Conservation (phyloP, 2,113 vertebrate genomes). For the Scomber colias region DNA sequence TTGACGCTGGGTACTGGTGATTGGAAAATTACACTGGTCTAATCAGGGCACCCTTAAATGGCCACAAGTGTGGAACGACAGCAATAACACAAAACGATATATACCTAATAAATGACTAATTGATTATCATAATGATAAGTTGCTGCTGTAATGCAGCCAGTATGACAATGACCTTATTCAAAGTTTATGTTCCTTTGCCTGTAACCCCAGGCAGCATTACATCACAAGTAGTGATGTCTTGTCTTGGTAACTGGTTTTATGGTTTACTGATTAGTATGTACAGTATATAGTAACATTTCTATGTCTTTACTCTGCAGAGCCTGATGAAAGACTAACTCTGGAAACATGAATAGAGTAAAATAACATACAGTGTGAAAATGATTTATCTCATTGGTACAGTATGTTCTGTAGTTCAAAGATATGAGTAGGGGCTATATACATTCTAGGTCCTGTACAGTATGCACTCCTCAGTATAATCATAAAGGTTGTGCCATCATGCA, state of each 20-base stretch:
- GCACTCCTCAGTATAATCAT: background rate
- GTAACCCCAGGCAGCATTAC: background rate
- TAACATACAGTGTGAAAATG: background rate
- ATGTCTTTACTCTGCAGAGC: slow-evolving; percentile 2
- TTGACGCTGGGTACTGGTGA: background rate
- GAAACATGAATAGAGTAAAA: background rate
- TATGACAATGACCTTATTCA: background rate
- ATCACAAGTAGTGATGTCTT: background rate
- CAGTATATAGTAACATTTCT: background rate
- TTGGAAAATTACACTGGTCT: background rate
- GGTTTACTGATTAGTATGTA: slow-evolving; percentile 12
- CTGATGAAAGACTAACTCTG: background rate
- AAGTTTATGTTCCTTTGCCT: background rate
- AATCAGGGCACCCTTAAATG: background rate
- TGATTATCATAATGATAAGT: background rate
- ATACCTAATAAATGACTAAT: background rate
- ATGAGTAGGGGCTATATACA: background rate
- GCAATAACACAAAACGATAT: background rate
- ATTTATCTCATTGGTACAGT: background rate
- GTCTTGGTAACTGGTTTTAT: slow-evolving; percentile 19
- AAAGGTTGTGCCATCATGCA: background rate
- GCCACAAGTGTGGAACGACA: background rate
- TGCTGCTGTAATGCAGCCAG: background rate
- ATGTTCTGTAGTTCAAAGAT: background rate
- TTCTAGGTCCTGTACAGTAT: too few species aligned